Percentiles rank a stretch among this genome's conserved stretches.
Evolutionary conservation across 2,113 vertebrate genomes (phyloP).

Genomic region (Antennarius striatus): DNA sequence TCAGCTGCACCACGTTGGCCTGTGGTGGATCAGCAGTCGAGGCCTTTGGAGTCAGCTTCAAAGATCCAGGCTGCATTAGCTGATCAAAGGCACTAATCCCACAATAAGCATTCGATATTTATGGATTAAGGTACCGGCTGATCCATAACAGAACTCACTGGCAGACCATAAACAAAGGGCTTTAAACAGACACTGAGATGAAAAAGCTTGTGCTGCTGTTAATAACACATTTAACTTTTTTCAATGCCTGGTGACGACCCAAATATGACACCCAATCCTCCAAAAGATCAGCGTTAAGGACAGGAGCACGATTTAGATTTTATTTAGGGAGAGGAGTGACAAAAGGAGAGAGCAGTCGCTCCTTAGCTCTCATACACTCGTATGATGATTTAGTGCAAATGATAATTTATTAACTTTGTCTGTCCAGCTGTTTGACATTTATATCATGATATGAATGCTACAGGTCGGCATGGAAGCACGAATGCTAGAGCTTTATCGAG

Average conservation of each 20-base stretch:
- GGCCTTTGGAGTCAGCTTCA: slow-evolving; percentile 48
- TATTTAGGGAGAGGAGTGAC: neutral
- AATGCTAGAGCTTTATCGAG: neutral
- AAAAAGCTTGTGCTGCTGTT: neutral
- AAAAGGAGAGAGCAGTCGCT: neutral
- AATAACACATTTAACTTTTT: slow-evolving; percentile 13
- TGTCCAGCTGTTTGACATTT: too few relatives aligned
- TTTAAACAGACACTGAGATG: slow-evolving; percentile 8
- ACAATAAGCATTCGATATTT: slow-evolving; percentile 49
- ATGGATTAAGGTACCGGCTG: slow-evolving; percentile 30
- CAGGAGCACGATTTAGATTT: neutral
- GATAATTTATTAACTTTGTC: too few relatives aligned
- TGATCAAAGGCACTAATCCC: slow-evolving; percentile 59
- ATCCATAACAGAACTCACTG: slow-evolving; percentile 43
- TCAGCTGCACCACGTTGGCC: slow-evolving; percentile 29
- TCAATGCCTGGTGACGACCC: neutral
- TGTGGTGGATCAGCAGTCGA: neutral
- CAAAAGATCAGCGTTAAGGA: neutral
- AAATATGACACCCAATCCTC: neutral
- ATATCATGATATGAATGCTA: neutral
- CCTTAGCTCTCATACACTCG: neutral
- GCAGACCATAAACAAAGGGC: slow-evolving; percentile 31
- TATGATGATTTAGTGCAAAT: neutral
- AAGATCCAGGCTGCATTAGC: slow-evolving; percentile 41
- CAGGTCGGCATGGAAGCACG: too few relatives aligned